phyloP scores from a whole-genome alignment of 2,888 invertebrate genomes.

The Tryphoninae sp. region DNA sequence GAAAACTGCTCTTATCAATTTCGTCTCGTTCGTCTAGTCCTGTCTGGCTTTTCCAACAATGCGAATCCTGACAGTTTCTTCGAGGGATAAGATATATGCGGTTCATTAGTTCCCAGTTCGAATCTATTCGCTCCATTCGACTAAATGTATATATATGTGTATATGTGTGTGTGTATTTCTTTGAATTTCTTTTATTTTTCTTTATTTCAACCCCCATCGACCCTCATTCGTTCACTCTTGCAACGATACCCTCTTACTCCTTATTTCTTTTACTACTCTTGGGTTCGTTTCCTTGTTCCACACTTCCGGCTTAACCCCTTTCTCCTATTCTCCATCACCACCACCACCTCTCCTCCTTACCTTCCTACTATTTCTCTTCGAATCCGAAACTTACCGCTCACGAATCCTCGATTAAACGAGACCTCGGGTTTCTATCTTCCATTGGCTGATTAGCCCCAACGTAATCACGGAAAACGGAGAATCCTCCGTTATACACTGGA shows the following conservation, averaged over 20 bases:
- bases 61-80: conserved; percentile 50
- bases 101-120: conserved; percentile 63
- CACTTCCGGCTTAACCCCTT: conserved; percentile 41
- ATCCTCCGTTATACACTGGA: conserved; percentile 31
- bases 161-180: conserved; percentile 28
- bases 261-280: conserved; percentile 32
- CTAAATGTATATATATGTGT: conserved; percentile 29
- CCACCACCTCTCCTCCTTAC: background rate
- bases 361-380: background rate
- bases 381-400: conserved; percentile 46
- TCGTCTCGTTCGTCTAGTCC: conserved; percentile 36
- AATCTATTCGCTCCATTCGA: conserved; percentile 56
- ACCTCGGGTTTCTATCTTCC: conserved; percentile 51
- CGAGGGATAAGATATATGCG: conserved; percentile 57
- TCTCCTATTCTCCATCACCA: conserved; percentile 6
- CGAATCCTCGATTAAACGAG: conserved; percentile 55
- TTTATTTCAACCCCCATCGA: conserved; percentile 38
- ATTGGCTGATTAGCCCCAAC: conserved; percentile 69
- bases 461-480: conserved; percentile 68
- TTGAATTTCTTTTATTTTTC: conserved; percentile 26
- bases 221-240: conserved; percentile 42
- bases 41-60: conserved; percentile 54
- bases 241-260: conserved; percentile 36
- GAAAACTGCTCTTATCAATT: conserved; percentile 54
- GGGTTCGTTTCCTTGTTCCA: conserved; percentile 33